Conservation (phyloP, 2,888 invertebrate species). For the Pyrocoelia pectoralis region DNA sequence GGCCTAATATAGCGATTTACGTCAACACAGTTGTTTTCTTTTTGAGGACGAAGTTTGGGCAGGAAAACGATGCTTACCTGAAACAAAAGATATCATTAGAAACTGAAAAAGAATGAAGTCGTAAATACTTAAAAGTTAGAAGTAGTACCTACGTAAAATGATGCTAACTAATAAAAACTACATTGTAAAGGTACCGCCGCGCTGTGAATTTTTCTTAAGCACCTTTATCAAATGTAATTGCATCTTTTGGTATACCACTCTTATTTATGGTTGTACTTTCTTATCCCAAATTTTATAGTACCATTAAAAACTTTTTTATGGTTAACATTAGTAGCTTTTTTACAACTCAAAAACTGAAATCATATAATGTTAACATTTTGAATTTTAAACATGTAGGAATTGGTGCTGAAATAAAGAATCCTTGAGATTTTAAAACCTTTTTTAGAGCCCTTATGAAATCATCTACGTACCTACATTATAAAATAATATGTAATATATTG, state of each 20-base stretch:
- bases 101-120: not conserved
- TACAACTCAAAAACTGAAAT: not conserved
- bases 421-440: no score
- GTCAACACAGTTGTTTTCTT: not conserved
- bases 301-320: not conserved
- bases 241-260: not conserved
- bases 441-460: no score
- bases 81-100: not conserved
- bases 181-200: no score
- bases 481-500: no score
- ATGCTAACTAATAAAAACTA: no score
- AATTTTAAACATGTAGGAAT: no score
- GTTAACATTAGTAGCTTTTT: not conserved
- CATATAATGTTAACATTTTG: no score
- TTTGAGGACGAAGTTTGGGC: no score
- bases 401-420: no score
- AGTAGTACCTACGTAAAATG: no score
- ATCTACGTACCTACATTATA: no score
- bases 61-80: not conserved
- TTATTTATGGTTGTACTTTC: not conserved
- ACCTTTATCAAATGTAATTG: not conserved
- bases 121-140: no score
- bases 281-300: not conserved
- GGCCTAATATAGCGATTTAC: not conserved
- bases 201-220: not conserved